Evolutionary conservation across 2,888 invertebrate species (phyloP).

Genomic region (Disparrhopalites patrizii): DNA sequence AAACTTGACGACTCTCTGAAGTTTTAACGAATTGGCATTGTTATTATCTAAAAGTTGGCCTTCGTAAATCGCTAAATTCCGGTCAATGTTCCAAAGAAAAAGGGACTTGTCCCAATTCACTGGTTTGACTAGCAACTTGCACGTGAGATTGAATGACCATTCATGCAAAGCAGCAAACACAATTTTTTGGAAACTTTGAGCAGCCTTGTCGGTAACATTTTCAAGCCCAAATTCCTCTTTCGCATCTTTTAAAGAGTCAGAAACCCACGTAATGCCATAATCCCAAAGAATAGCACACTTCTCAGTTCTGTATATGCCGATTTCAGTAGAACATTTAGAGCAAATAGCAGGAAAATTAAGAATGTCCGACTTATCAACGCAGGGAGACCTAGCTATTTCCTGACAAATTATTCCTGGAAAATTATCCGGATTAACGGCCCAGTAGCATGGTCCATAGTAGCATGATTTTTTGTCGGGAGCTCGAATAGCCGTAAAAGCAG

Average conservation of each 20-base stretch:
- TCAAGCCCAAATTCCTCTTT: background rate
- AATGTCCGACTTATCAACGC: background rate
- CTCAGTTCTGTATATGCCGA: constrained; percentile 37
- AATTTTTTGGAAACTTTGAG: constrained; percentile 38
- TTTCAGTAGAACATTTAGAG: constrained; percentile 31
- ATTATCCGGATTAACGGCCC: constrained; percentile 54
- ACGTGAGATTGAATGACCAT: constrained; percentile 38
- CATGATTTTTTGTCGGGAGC: constrained; percentile 54
- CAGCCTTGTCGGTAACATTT: constrained; percentile 4
- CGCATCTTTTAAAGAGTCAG: background rate
- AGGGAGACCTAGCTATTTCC: background rate
- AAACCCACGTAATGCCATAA: constrained; percentile 37
- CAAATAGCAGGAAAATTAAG: constrained; percentile 29
- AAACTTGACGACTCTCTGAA: constrained; percentile 39
- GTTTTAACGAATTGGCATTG: constrained; percentile 17
- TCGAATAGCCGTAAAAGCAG: constrained; percentile 36
- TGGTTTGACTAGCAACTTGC: constrained; percentile 38
- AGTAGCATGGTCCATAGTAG: constrained; percentile 59
- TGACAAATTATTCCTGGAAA: background rate
- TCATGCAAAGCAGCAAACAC: constrained; percentile 44
- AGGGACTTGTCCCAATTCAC: constrained; percentile 10
- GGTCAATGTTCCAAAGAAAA: constrained; percentile 45
- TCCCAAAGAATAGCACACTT: constrained; percentile 41
- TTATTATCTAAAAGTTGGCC: background rate
- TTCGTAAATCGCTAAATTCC: constrained; percentile 33